These are phyloP conservation scores for Fulmarus glacialis DNA, from an alignment of 2,113 vertebrate species.

Conservation along the genomic window DNA sequence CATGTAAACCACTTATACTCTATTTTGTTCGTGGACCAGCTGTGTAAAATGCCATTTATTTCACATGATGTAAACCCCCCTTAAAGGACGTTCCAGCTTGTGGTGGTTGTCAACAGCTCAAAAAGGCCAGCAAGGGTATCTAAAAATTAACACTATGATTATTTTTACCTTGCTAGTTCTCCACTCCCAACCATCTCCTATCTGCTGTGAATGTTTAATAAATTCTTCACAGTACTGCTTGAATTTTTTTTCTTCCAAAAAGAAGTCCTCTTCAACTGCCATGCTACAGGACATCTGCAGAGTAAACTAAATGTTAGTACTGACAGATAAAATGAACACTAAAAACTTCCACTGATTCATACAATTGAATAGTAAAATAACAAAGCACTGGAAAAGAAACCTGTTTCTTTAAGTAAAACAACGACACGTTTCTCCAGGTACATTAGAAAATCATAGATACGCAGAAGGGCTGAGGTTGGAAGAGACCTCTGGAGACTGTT, in stretches of 20 bases:
- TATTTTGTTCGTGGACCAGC: not conserved
- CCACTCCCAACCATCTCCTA: conserved; percentile 91
- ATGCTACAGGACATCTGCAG: conserved; percentile 61
- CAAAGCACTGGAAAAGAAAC: not conserved
- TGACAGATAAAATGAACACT: not conserved
- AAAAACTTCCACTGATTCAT: not conserved
- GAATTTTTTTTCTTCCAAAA: conserved; percentile 83
- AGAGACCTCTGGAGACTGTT: not conserved
- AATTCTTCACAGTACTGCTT: conserved; percentile 79
- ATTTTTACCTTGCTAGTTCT: conserved; percentile 80
- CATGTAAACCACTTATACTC: not conserved
- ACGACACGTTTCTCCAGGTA: not conserved
- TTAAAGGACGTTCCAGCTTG: not conserved
- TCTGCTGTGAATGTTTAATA: conserved; percentile 79
- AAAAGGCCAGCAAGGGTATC: not conserved
- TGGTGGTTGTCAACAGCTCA: not conserved
- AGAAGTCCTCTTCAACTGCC: conserved; percentile 57
- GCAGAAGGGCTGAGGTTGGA: not conserved
- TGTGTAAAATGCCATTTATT: not conserved
- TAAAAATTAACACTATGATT: not conserved
- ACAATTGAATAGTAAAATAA: not conserved
- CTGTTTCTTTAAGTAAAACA: not conserved
- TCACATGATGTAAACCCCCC: not conserved
- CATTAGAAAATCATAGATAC: not conserved
- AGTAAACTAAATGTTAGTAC: conserved; percentile 37